Evolutionary conservation across 2,888 invertebrate genomes (phyloP).

Genomic region (Colletes collaris): DNA sequence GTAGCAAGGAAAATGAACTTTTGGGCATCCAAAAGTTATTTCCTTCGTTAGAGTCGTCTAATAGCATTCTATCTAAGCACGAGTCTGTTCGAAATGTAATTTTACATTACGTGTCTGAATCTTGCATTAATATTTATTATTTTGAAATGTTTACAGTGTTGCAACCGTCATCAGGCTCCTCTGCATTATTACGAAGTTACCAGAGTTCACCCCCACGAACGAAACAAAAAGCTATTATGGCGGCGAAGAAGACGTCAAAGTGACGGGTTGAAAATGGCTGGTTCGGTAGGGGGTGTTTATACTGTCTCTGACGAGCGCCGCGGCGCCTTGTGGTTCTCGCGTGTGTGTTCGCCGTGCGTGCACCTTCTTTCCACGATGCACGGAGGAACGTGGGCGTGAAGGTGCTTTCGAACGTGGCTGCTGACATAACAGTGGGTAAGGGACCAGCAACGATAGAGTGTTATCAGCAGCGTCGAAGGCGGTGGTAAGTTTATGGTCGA

Average conservation of each 20-base stretch:
- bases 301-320: conserved; percentile 27
- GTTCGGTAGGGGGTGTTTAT: conserved; percentile 33
- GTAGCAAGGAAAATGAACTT: no score
- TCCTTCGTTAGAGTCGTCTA: no score
- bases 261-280: conserved; percentile 9
- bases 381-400: conserved; percentile 73
- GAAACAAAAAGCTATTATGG: no score
- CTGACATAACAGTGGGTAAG: conserved; percentile 68
- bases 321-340: neutral
- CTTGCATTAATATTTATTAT: no score
- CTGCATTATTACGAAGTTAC: no score
- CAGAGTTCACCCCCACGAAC: no score
- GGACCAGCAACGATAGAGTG: conserved; percentile 67
- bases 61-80: no score
- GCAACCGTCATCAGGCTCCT: no score
- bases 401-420: conserved; percentile 70
- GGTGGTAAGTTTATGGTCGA: conserved; percentile 75
- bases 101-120: no score
- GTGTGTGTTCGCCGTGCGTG: conserved; percentile 6
- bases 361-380: conserved; percentile 45
- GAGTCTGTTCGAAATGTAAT: no score
- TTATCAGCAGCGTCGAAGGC: conserved; percentile 76
- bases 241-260: conserved; percentile 30
- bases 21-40: no score
- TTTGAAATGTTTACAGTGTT: no score